Base-by-base conservation (phyloP, 2,888 invertebrate species). In the Phortica okadai region DNA sequence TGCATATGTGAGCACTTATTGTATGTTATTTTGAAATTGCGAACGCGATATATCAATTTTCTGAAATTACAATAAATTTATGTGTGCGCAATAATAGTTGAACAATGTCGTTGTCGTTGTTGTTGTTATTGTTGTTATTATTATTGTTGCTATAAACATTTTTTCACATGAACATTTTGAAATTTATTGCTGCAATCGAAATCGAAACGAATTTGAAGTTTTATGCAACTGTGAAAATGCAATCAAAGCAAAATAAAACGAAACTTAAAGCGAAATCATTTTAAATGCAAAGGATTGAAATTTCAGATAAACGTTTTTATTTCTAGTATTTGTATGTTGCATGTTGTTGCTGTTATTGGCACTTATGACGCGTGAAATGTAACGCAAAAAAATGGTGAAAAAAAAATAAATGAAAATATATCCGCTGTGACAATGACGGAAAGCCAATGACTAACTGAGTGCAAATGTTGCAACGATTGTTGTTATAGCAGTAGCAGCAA, bases 301-400 rank as follows among this genome's bases (percentile, higher is more conserved):
- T 64, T 64, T 25, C 64, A 64, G 64, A 64, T 64, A 64, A 25
- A 64, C 14, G 25, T 64, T 64, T 64, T 11, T 78, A 74, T 80
- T 77, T 75, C 74, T 54, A 73, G 81, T 80, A 78, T 81, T 81
- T 82, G 77, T 78, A 82, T 77, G 62, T 59, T 74, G 74, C 74
- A 73, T 78, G 16, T 83, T 77, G 77, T 78, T 84, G 82, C 87
- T 50, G 1, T 50, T 50, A 84, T 87, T 83, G 86, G 85, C 85
- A 85, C 87, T 79, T 81, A 81, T 78, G 78, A 76, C 56, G 80
- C 81, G 75, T 79, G 75, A 67, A 74, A 74, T 69, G 75, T 45
- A 42, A 25, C 33, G 54, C 42, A 56, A 56, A 72, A 62, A 33
- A 62, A 33, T 14, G 11, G 59, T n/a, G n/a, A 10, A 10, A 10